These are phyloP conservation scores for Scaptomyza cyrtandrae DNA, from an alignment of 2,888 invertebrate species.

Conservation along the genomic window DNA sequence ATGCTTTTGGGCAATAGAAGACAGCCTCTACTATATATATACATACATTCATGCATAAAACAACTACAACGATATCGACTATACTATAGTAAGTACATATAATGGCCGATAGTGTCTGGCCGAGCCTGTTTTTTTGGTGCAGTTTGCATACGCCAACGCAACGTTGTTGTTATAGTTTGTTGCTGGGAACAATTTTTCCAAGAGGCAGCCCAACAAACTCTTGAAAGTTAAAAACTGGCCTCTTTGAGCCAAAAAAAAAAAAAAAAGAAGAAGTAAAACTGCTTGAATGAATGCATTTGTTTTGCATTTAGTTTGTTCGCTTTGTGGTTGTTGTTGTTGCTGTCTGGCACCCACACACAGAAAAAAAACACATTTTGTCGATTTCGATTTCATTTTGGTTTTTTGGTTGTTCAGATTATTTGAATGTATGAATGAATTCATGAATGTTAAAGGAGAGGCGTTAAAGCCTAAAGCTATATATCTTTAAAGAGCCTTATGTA, in stretches of 20 bases:
- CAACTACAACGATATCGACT: constrained; percentile 5
- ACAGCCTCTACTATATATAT: constrained; percentile 22
- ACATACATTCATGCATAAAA: neutral
- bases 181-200: constrained; percentile 46
- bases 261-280: constrained; percentile 29
- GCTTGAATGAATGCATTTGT: constrained; percentile 66
- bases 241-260: constrained; percentile 38
- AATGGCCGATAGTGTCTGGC: constrained; percentile 40
- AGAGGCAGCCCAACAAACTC: constrained; percentile 32
- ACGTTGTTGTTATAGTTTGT: constrained; percentile 24
- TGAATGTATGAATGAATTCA: constrained; percentile 62
- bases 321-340: constrained; percentile 16
- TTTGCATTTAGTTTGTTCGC: constrained; percentile 46
- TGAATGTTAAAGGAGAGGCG: constrained; percentile 61
- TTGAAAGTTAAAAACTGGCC: constrained; percentile 60
- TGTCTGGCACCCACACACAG: constrained; percentile 62
- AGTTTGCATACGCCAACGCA: constrained; percentile 62
- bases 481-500: neutral
- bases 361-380: constrained; percentile 35
- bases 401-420: constrained; percentile 51
- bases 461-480: constrained; percentile 29
- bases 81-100: constrained; percentile 1
- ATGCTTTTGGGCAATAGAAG: constrained; percentile 53
- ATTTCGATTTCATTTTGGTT: constrained; percentile 67
- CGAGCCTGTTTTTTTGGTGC: constrained; percentile 50